A percentile compares a stretch with the other conserved stretches of the same genome.
phyloP scores from a whole-genome alignment of 2,888 invertebrate genomes.

The Plebejus argus region DNA sequence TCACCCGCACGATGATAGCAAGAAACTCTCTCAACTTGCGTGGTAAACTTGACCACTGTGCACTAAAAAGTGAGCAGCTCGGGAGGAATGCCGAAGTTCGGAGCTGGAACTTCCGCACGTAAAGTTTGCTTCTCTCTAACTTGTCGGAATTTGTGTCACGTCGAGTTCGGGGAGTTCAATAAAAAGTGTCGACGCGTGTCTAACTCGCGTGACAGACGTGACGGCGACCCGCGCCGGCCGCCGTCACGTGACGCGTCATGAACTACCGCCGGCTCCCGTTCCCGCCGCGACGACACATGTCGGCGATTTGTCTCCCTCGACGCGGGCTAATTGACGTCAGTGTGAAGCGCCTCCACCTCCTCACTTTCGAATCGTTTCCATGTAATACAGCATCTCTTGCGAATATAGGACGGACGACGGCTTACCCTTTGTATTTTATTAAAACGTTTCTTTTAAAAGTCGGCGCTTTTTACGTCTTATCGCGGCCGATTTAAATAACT shows the following conservation, averaged over 20 bases:
- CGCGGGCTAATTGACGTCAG: neutral
- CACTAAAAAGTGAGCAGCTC: conserved; percentile 22
- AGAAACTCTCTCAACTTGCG: neutral
- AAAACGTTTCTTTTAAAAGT: neutral
- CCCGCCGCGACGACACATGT: neutral
- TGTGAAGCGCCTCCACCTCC: neutral
- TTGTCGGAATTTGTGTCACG: conserved; percentile 23
- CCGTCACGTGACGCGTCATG: neutral
- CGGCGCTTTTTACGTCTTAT: neutral
- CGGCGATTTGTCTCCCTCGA: neutral
- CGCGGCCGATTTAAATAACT: conserved; percentile 2
- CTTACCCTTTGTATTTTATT: neutral
- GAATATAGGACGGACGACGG: neutral
- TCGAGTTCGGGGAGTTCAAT: conserved; percentile 14
- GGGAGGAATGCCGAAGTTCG: conserved; percentile 10
- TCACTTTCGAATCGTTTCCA: neutral
- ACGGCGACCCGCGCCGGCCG: neutral
- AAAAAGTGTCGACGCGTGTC: conserved; percentile 28
- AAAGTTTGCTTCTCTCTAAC: conserved; percentile 20
- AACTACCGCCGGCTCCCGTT: neutral
- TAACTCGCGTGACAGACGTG: conserved; percentile 26
- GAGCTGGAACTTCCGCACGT: conserved; percentile 8
- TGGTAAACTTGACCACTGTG: neutral
- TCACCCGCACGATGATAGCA: neutral
- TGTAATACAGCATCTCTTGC: neutral